Conservation (phyloP, 2,888 invertebrate genomes). For the Metalampra italica region DNA sequence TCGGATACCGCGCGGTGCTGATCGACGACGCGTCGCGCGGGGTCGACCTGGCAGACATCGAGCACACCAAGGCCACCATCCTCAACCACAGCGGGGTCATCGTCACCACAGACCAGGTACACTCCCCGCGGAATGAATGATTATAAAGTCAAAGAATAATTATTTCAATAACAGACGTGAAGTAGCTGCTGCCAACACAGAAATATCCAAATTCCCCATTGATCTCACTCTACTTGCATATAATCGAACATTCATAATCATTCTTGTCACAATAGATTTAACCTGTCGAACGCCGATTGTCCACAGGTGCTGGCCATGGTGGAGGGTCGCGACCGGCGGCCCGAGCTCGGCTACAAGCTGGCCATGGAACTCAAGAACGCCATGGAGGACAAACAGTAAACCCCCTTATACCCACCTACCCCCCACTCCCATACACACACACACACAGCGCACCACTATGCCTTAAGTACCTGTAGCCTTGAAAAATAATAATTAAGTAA, state of each 20-base stretch:
- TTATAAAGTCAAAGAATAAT: too few relatives aligned
- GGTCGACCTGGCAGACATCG: slow-evolving; percentile 90
- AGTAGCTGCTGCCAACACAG: too few relatives aligned
- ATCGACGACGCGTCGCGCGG: slow-evolving; percentile 95
- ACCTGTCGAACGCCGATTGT: neutral
- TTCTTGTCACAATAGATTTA: too few relatives aligned
- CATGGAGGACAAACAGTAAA: slow-evolving; percentile 50
- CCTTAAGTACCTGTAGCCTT: too few relatives aligned
- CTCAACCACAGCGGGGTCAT: slow-evolving; percentile 88
- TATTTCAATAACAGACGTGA: too few relatives aligned
- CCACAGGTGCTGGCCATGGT: slow-evolving; percentile 91
- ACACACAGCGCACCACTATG: too few relatives aligned
- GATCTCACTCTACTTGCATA: too few relatives aligned
- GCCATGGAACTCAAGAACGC: slow-evolving; percentile 89
- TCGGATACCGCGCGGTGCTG: slow-evolving; percentile 92
- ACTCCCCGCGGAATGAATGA: slow-evolving; percentile 6
- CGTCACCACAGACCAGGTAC: slow-evolving; percentile 86
- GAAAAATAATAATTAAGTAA: too few relatives aligned
- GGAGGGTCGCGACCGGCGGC: slow-evolving; percentile 90
- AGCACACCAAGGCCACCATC: slow-evolving; percentile 87
- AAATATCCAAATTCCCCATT: too few relatives aligned
- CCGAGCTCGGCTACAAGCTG: slow-evolving; percentile 92
- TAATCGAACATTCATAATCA: too few relatives aligned
- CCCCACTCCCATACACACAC: too few relatives aligned
- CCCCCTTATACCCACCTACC: too few relatives aligned